A percentile compares a stretch with the other conserved stretches of the same genome.
phyloP scores from a whole-genome alignment of 2,113 vertebrate genomes.

The Capreolus pygargus region DNA sequence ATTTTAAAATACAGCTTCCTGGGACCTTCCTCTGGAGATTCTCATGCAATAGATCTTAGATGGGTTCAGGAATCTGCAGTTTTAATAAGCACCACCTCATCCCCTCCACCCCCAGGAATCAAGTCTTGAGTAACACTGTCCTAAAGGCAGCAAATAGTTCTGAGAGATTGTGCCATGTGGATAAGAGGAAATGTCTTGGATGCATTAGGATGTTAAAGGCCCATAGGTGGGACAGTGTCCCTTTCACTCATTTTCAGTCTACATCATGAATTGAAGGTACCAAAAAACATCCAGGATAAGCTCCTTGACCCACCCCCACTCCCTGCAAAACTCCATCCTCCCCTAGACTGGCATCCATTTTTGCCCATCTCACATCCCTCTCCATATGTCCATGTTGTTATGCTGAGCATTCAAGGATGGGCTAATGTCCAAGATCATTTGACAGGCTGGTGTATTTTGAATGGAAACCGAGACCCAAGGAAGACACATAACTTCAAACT shows the following conservation, averaged over 20 bases:
- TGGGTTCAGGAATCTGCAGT: not conserved
- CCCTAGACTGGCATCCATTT: not conserved
- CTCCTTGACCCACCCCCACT: not conserved
- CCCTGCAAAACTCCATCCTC: not conserved
- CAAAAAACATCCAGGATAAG: not conserved
- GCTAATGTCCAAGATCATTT: slow-evolving; percentile 54
- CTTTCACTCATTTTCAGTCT: not conserved
- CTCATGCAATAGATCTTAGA: not conserved
- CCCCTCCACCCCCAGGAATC: not conserved
- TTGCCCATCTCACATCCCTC: not conserved
- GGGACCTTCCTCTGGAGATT: not conserved
- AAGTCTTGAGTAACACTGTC: not conserved
- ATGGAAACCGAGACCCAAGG: slow-evolving; percentile 41
- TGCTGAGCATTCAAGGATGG: slow-evolving; percentile 46
- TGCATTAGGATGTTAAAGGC: not conserved
- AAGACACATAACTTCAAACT: slow-evolving; percentile 17
- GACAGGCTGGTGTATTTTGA: slow-evolving; percentile 44
- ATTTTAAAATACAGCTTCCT: not conserved
- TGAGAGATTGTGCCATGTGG: not conserved
- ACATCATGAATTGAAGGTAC: not conserved
- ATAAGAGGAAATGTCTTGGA: not conserved
- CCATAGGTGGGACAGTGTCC: not conserved
- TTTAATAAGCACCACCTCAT: not conserved
- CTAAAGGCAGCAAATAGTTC: not conserved
- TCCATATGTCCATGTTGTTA: slow-evolving; percentile 55